Evolutionary conservation across 30 jellyfish, hydroid and myxozoan genomes (phyloP).

Genomic region (Calvadosia cruxmelitensis): DNA sequence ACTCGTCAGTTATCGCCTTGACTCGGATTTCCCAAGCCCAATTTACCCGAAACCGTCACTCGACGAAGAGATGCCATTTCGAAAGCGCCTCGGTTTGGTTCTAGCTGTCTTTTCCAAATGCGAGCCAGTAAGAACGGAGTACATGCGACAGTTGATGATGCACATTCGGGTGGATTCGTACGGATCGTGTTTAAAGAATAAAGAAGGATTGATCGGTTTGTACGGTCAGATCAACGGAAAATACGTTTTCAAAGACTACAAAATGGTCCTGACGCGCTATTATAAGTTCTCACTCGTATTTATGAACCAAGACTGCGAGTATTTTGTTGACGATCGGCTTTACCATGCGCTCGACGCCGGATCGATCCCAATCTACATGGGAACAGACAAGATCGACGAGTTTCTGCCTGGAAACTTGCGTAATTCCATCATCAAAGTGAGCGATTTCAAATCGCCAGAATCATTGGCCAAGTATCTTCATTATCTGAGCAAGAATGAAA

Average conservation of each 20-base stretch:
- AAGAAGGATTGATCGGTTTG: slow-evolving; percentile 84
- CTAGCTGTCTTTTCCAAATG: slow-evolving; percentile 95
- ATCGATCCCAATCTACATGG: slow-evolving; percentile 94
- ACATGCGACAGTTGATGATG: slow-evolving; percentile 94
- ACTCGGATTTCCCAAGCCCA: slow-evolving; percentile 98
- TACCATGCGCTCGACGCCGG: slow-evolving; percentile 97
- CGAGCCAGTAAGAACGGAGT: slow-evolving; percentile 93
- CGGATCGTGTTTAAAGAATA: slow-evolving; percentile 92
- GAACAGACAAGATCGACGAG: slow-evolving; percentile 80
- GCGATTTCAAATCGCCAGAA: slow-evolving; percentile 70
- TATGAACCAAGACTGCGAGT: slow-evolving; percentile 96
- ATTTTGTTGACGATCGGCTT: slow-evolving; percentile 86
- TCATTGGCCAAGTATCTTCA: slow-evolving; percentile 72
- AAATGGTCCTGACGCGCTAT: slow-evolving; percentile 78
- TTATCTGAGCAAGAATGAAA: slow-evolving; percentile 63
- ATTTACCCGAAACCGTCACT: slow-evolving; percentile 85
- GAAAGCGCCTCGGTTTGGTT: slow-evolving; percentile 75
- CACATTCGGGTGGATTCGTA: slow-evolving; percentile 84
- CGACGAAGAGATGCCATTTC: slow-evolving; percentile 74
- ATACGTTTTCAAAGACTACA: slow-evolving; percentile 90
- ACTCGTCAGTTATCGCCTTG: slow-evolving; percentile 75
- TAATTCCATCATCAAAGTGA: slow-evolving; percentile 53
- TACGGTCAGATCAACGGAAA: slow-evolving; percentile 94
- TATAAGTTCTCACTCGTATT: slow-evolving; percentile 91
- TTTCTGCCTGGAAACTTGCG: slow-evolving; percentile 71